phyloP scores from a whole-genome alignment of 2,888 invertebrate species.

The Apomyelois bistriatella region DNA sequence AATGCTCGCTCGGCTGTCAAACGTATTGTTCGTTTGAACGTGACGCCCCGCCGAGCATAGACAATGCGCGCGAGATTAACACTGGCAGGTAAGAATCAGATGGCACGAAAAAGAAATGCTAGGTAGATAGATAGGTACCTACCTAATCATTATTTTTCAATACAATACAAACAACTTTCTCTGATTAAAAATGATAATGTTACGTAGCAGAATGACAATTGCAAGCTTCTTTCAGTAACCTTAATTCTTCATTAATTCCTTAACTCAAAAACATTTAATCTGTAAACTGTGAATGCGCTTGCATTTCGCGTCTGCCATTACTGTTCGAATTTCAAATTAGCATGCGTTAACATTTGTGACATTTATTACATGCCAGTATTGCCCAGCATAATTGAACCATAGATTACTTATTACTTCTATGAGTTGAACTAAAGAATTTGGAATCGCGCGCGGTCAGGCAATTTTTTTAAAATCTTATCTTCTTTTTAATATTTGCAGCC shows the following conservation, averaged over 20 bases:
- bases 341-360: not conserved
- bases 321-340: slow-evolving; percentile 5
- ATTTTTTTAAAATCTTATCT: too few relatives aligned
- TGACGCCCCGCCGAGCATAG: slow-evolving; percentile 49
- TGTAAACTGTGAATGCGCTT: slow-evolving; percentile 10
- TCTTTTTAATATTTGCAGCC: too few relatives aligned
- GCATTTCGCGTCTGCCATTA: not conserved
- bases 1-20: slow-evolving; percentile 39
- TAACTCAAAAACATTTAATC: too few relatives aligned
- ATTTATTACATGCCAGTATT: not conserved
- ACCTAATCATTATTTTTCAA: not conserved
- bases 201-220: too few relatives aligned
- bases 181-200: not conserved
- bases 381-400: not conserved
- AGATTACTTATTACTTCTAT: too few relatives aligned
- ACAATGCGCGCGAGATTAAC: slow-evolving; percentile 53
- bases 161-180: not conserved
- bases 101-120: slow-evolving; percentile 18
- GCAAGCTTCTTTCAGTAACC: too few relatives aligned
- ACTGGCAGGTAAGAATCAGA: slow-evolving; percentile 42
- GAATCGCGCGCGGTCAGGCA: too few relatives aligned
- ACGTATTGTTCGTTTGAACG: slow-evolving; percentile 53
- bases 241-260: too few relatives aligned
- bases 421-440: too few relatives aligned
- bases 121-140: not conserved